Evolutionary conservation across 1,140 invertebrate species (phyloP), one percentile per base, ranked within the genome.

Genomic region (Drosophila punjabiensis): DNA sequence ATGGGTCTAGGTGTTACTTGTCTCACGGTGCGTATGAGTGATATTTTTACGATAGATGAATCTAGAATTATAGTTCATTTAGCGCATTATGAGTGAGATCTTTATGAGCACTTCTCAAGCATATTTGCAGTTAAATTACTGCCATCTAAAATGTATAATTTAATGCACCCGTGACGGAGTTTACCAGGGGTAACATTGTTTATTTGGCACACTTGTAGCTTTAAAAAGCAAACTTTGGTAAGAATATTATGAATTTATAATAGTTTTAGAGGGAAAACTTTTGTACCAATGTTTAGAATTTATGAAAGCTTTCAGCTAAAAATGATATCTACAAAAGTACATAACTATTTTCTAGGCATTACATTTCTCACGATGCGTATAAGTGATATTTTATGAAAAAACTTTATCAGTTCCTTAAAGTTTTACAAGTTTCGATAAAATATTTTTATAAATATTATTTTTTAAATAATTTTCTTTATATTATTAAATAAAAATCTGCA

Each of bases 1-100:
- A 43, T 63, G 14, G 14, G 24, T 28, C 68, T 71, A 71, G 65
- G 76, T 47, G 8, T 45, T 61, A 62, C 37, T 32, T 50, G 33
- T 20, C 55, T 47, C 74, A 77, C 73, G 41, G 73, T 79, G 65
- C 76, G 76, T 79, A 79, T 79, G 76, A 79, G 76, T 79, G 75
- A 79, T 79, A 79, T 79, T 79, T 79, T 79, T 58, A 70, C 39
- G 63, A 50, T 62, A 50, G 35, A 50, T 43, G 58, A 70, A 78
- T 78, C 59, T 79, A 70, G 60, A 53, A 33, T 76, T 76, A 76
- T 76, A 65, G 73, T 76, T 76, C 65, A 79, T 79, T 79, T 63
- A 59, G 39, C n/a, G 58, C 39, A 77, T 78, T 69, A 69, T 78
- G 47, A 53, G 63, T 35, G 61, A 60, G 53, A 18, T 53, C 61